Evolutionary conservation across 2,888 invertebrate genomes (phyloP), one percentile per base, ranked within the genome.

Genomic region (Drosophila putrida): DNA sequence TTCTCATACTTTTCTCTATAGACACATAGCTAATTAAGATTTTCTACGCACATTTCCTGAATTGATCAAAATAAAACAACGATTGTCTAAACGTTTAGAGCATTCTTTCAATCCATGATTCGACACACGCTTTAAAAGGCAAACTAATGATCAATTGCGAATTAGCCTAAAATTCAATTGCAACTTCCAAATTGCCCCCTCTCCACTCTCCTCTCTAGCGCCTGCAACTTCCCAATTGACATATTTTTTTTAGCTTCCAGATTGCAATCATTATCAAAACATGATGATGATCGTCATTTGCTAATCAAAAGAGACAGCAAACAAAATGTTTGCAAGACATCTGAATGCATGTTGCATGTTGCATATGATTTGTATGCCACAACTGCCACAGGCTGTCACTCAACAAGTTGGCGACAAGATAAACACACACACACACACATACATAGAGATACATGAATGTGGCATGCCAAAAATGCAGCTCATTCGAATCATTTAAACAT

Each of bases 401-500:
- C 72, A 55, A 69, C 72, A 75, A 75, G 69, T 75, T 75, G 36
- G 80, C 69, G 78, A 82, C 80, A 82, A 64, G 73, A 73, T 80
- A 74, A 80, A 82, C 62, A 64, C 63, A 57, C 47, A 65, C 28
- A 27, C 13, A 41, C 15, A 44, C 10, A 46, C 11, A 39, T 5
- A 36, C 4, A 61, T 8, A 33, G 4, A 25, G 27, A 64, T 46
- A 47, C 44, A 43, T 25, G 62, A 54, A 61, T 74, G 68, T 36
- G 68, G 82, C 71, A 82, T 73, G 82, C 75, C 75, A 85, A 81
- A 82, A 82, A 83, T 83, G 82, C 80, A 63, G 65, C 77, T 75
- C 72, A 84, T 83, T 80, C 82, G 84, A 72, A 80, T 78, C 80
- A 74, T 77, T 84, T 71, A 74, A 84, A 71, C 84, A 82, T 83